A percentile compares a stretch with the other conserved stretches of the same genome.
phyloP scores from a whole-genome alignment of 1,140 invertebrate species.

The Eubasilissa regina region DNA sequence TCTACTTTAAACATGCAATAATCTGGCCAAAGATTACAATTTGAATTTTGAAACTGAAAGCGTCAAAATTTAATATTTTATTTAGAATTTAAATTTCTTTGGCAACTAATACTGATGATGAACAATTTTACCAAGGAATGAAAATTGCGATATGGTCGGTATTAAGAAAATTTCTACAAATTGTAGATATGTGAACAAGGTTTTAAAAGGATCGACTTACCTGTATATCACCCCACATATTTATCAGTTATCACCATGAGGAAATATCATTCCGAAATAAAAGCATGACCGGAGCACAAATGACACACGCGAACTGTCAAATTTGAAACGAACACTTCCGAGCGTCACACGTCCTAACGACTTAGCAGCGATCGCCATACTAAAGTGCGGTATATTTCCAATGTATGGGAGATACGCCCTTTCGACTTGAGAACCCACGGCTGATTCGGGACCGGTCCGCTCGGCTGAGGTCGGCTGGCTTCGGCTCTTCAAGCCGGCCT shows the following conservation, averaged over 20 bases:
- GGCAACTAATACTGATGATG: too few relatives aligned
- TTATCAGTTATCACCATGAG: conserved; percentile 50
- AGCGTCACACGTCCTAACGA: conserved; percentile 50
- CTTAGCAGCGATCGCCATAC: conserved; percentile 50
- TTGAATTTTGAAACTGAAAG: too few relatives aligned
- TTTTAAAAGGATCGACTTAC: conserved; percentile 32
- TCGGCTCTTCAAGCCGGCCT: conserved; percentile 21
- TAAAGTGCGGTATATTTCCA: conserved; percentile 39
- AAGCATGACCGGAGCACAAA: conserved; percentile 50
- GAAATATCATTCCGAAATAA: conserved; percentile 50
- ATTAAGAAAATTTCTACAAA: conserved; percentile 11
- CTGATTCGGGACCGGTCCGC: conserved; percentile 48
- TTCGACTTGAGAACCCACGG: conserved; percentile 9
- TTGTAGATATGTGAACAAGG: conserved; percentile 1
- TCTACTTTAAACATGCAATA: too few relatives aligned
- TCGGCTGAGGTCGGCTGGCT: conserved; percentile 35
- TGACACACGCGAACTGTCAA: conserved; percentile 57
- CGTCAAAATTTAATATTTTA: too few relatives aligned
- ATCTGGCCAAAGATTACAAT: too few relatives aligned
- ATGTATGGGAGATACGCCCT: conserved; percentile 46
- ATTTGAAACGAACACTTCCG: conserved; percentile 45
- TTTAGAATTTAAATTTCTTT: too few relatives aligned
- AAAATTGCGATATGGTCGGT: not conserved
- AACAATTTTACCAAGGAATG: not conserved
- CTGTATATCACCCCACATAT: conserved; percentile 60